These are phyloP conservation scores for Syrmaticus mikado DNA, from an alignment of 2,113 vertebrate species.

Conservation along the genomic window DNA sequence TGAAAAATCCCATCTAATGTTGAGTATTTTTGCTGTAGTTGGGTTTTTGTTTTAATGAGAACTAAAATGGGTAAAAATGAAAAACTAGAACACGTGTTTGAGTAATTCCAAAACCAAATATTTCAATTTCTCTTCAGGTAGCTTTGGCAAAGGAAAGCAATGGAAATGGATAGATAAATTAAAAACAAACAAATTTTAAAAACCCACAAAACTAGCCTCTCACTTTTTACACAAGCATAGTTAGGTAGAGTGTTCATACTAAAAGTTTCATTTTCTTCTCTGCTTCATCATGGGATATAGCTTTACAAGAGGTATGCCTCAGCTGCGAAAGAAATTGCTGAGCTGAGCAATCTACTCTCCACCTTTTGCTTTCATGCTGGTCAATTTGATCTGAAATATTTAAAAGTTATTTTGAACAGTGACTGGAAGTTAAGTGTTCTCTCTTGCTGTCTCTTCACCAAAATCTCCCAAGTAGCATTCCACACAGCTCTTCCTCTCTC, in stretches of 20 bases:
- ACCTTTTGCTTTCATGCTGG: background rate
- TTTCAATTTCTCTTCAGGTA: background rate
- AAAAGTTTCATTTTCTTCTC: background rate
- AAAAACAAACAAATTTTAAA: background rate
- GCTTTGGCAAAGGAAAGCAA: background rate
- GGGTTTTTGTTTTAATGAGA: background rate
- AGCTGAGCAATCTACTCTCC: background rate
- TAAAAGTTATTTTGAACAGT: conserved; percentile 36
- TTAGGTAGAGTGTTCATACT: background rate
- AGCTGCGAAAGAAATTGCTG: background rate
- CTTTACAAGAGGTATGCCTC: background rate
- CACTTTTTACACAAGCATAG: background rate
- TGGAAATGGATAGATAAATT: background rate
- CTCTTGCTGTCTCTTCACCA: background rate
- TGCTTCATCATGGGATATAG: background rate
- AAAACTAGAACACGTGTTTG: background rate
- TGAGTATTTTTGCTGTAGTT: background rate
- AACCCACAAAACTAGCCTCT: background rate
- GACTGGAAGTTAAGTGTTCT: conserved; percentile 20
- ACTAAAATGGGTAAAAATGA: background rate
- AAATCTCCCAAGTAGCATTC: background rate
- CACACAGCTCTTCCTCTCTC: background rate
- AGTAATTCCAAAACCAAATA: background rate
- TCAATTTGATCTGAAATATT: conserved; percentile 42
- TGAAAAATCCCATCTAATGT: background rate